Conservation (phyloP, 2,888 invertebrate species). For the Lydus trimaculatus region DNA sequence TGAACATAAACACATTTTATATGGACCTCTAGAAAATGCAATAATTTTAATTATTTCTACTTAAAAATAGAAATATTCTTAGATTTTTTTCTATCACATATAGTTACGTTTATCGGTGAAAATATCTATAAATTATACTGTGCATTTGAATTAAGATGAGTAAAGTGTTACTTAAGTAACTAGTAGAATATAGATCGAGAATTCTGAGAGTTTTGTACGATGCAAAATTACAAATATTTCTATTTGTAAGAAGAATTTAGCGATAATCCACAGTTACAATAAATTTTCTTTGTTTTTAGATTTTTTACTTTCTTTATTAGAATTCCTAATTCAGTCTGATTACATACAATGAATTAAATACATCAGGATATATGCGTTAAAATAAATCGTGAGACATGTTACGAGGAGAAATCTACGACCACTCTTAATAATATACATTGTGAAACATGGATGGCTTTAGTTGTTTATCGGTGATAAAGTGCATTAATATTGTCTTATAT, state of each 20-base stretch:
- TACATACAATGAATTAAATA: too few relatives aligned
- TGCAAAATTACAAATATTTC: neutral
- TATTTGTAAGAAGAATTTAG: neutral
- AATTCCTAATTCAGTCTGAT: too few relatives aligned
- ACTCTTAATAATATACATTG: too few relatives aligned
- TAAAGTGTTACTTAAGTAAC: neutral
- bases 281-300: neutral
- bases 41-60: neutral
- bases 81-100: neutral
- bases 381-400: too few relatives aligned
- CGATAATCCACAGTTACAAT: neutral
- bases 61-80: neutral
- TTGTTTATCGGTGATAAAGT: too few relatives aligned
- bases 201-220: neutral
- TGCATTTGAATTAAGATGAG: neutral
- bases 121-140: neutral
- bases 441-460: too few relatives aligned
- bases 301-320: neutral
- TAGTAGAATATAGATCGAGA: neutral
- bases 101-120: neutral
- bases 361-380: too few relatives aligned
- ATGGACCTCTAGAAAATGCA: neutral
- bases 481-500: too few relatives aligned
- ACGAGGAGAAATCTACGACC: too few relatives aligned
- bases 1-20: neutral